phyloP scores from a whole-genome alignment of 2,797 vertebrate species.

The Hoplostethus atlanticus region DNA sequence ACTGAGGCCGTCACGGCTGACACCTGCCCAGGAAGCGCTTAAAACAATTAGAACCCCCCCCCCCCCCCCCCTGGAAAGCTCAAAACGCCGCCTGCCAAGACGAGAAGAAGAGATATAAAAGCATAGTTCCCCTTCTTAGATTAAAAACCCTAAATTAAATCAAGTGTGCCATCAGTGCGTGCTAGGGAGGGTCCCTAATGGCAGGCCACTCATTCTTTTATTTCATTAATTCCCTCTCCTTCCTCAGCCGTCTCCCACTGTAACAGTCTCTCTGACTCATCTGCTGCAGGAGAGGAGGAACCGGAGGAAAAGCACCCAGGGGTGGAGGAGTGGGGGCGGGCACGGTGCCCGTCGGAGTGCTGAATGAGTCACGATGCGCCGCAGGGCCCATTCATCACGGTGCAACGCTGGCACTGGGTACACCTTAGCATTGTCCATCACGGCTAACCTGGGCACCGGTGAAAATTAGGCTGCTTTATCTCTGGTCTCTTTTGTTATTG shows the following conservation, averaged over 20 bases:
- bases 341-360: slow-evolving; percentile 57
- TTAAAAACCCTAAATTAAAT: slow-evolving; percentile 81
- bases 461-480: slow-evolving; percentile 63
- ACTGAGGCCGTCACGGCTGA: slow-evolving; percentile 56
- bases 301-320: slow-evolving; percentile 52
- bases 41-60: slow-evolving; percentile 73
- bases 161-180: slow-evolving; percentile 66
- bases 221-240: slow-evolving; percentile 73
- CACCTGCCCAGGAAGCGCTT: slow-evolving; percentile 77
- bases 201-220: slow-evolving; percentile 64
- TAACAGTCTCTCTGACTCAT: slow-evolving; percentile 82
- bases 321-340: slow-evolving; percentile 52
- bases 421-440: slow-evolving; percentile 72
- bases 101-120: slow-evolving; percentile 62
- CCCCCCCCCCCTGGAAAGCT: slow-evolving; percentile 40
- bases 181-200: slow-evolving; percentile 64
- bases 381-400: slow-evolving; percentile 76
- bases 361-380: slow-evolving; percentile 77
- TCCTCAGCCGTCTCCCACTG: slow-evolving; percentile 64
- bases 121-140: slow-evolving; percentile 67
- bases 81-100: slow-evolving; percentile 65
- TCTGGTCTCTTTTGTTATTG: slow-evolving; percentile 44
- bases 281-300: slow-evolving; percentile 69
- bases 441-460: slow-evolving; percentile 44
- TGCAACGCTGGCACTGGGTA: slow-evolving; percentile 58